Base-by-base conservation (phyloP, 2,797 vertebrate species). In the Acanthopagrus latus region DNA sequence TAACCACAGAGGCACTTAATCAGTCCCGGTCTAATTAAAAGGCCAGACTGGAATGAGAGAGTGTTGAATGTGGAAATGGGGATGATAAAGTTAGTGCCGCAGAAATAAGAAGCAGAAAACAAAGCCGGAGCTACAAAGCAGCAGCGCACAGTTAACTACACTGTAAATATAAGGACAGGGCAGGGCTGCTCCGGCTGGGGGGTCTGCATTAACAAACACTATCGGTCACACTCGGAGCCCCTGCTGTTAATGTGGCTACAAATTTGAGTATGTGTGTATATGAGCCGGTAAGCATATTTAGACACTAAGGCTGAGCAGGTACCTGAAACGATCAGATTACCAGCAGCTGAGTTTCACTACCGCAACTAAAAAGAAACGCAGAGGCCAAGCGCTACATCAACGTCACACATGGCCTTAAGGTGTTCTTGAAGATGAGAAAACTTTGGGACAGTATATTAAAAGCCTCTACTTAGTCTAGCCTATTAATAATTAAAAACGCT, bases 1-100 rank as follows among this genome's bases (percentile, higher is more conserved):
- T 47, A 59, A 91, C 82, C 85, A 84, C 81, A 88, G 84, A 89
- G 83, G 82, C 86, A 91, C 86, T 94, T 93, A 93, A 95, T 95
- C 91, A 94, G 93, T 91, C 84, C 86, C 64, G 38, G 80, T 85
- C 84, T 95, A 95, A 95, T 95, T 94, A 94, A 95, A 95, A 93
- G 89, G 85, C 85, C 87, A 82, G 86, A 78, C 84, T 77, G 81
- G 80, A 89, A 86, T 85, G 82, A 92, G 86, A 78, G 78, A 85
- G 81, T 50, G 79, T 90, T 93, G 88, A 91, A 90, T 88, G 86
- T 81, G 79, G 75, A 88, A 92, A 90, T 51, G 59, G 74, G 81
- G 86, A 87, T 86, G 91, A 91, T 89, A 86, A 86, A 91, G 82
- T 62, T 17, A 33, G 46, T 7, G 75, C 52, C 56, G 78, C 76